phyloP scores from a whole-genome alignment of 92 coral and sea anemone species.

The Epizoanthus fatuus region DNA sequence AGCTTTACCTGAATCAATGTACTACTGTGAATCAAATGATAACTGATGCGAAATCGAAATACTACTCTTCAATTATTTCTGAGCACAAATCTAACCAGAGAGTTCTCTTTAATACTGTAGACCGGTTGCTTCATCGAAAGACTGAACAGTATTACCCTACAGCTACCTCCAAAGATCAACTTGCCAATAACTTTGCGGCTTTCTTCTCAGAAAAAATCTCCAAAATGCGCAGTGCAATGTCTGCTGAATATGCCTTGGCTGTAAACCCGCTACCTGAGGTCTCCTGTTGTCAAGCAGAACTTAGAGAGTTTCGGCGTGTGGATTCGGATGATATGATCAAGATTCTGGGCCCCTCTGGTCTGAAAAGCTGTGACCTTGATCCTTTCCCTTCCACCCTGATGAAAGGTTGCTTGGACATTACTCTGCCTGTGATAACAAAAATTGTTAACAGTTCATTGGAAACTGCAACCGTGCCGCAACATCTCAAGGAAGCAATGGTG shows the following conservation, averaged over 20 bases:
- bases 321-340: too few species aligned
- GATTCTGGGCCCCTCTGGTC: neutral
- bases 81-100: slow-evolving; percentile 4
- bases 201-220: slow-evolving; percentile 19
- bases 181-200: slow-evolving; percentile 12
- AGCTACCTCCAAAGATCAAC: neutral
- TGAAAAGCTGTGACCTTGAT: slow-evolving; percentile 4
- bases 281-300: neutral
- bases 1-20: neutral
- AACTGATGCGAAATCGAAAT: neutral
- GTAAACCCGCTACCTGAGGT: too few species aligned
- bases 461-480: slow-evolving; percentile 51
- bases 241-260: neutral
- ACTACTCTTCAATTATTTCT: too few species aligned
- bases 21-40: too few species aligned
- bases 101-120: slow-evolving; percentile 14
- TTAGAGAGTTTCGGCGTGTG: neutral
- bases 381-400: neutral
- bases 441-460: slow-evolving; percentile 53
- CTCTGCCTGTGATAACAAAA: slow-evolving; percentile 23
- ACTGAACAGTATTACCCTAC: slow-evolving; percentile 10
- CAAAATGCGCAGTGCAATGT: neutral
- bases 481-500: slow-evolving; percentile 54
- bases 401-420: slow-evolving; percentile 8
- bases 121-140: slow-evolving; percentile 6